Conservation (phyloP, 1,140 invertebrate species). For the Bombus soroeensis region DNA sequence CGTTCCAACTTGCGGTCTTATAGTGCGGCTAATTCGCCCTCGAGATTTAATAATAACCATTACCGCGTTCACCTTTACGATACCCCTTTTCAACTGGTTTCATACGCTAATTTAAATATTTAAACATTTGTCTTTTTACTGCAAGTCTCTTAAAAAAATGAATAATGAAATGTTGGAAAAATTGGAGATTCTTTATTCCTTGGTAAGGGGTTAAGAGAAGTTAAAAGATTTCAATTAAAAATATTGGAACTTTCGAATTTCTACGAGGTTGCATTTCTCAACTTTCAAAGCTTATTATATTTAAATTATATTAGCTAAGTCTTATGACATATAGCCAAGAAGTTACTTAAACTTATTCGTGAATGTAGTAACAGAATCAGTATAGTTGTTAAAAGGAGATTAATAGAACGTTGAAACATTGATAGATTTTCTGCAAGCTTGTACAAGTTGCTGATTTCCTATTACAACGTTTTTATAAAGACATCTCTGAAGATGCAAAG, state of each 20-base stretch:
- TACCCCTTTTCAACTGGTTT: neutral
- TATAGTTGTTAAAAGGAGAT: no score
- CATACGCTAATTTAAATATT: neutral
- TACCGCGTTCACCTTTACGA: neutral
- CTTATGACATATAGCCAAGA: no score
- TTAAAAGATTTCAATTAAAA: neutral
- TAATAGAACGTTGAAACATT: neutral
- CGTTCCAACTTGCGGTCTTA: neutral
- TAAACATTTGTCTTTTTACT: neutral
- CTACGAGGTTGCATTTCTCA: no score
- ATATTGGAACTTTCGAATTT: neutral
- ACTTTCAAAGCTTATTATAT: neutral
- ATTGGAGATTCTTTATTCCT: neutral
- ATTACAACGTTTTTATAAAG: neutral
- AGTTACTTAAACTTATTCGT: no score
- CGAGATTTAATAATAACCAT: conserved; percentile 14
- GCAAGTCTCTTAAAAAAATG: accelerated
- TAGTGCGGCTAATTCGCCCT: conserved; percentile 19
- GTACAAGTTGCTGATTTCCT: neutral
- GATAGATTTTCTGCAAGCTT: neutral
- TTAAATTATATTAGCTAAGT: no score
- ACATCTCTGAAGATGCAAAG: neutral
- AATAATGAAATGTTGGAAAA: neutral
- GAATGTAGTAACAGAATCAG: no score
- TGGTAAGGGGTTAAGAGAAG: neutral